These are phyloP conservation scores for Leptoteleia sp. DNA, from an alignment of 1,140 invertebrate species.

Conservation along the genomic window DNA sequence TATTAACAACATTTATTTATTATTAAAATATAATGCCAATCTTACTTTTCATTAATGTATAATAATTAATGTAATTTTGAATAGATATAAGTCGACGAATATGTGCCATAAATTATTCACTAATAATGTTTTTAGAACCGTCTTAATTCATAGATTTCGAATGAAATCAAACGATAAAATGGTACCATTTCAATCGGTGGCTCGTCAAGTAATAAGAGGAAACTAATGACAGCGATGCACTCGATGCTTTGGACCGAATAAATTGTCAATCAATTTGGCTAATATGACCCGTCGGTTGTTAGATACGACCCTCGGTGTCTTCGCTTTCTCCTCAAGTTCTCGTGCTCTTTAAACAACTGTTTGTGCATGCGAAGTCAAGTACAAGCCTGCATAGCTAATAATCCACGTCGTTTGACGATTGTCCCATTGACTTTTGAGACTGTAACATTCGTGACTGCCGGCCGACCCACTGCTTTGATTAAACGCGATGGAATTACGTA, in stretches of 20 bases:
- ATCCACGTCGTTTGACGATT: slow-evolving; percentile 48
- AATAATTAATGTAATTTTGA: too few species aligned
- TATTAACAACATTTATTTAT: too few species aligned
- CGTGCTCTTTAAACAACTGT: slow-evolving; percentile 65
- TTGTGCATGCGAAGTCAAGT: slow-evolving; percentile 53
- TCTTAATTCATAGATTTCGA: not conserved
- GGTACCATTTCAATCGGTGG: not conserved
- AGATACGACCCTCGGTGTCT: slow-evolving; percentile 55
- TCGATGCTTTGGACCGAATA: slow-evolving; percentile 31
- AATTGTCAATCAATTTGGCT: slow-evolving; percentile 65
- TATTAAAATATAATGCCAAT: too few species aligned
- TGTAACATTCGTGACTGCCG: slow-evolving; percentile 52
- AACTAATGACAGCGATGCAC: slow-evolving; percentile 13
- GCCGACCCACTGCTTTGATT: slow-evolving; percentile 46
- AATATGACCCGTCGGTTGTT: slow-evolving; percentile 56
- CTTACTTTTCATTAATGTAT: too few species aligned
- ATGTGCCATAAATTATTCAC: too few species aligned
- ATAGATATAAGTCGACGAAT: too few species aligned
- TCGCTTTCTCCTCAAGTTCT: slow-evolving; percentile 61
- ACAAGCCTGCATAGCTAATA: slow-evolving; percentile 58
- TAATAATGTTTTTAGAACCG: too few species aligned
- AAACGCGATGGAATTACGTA: slow-evolving; percentile 35
- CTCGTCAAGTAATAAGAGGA: slow-evolving; percentile 18
- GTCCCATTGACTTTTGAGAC: slow-evolving; percentile 61
- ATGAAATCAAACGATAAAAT: not conserved